A percentile compares a stretch with the other conserved stretches of the same genome.
Evolutionary conservation across 2,113 vertebrate genomes (phyloP).

Genomic region (Oriolus oriolus): DNA sequence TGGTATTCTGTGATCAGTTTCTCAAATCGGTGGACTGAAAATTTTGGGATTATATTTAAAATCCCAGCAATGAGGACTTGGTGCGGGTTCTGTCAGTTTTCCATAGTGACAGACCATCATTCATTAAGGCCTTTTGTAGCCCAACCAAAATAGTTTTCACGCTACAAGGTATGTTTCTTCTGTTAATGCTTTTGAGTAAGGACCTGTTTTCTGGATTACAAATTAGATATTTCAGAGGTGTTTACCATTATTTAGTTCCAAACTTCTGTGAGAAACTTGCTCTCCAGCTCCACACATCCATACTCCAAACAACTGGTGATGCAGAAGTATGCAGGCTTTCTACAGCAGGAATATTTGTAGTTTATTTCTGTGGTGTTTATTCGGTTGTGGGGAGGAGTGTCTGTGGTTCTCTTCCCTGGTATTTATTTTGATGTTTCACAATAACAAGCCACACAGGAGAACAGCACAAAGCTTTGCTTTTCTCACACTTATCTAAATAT

Average conservation of each 20-base stretch:
- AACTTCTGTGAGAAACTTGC: background rate
- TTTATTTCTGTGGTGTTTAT: background rate
- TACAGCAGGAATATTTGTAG: background rate
- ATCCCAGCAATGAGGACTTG: background rate
- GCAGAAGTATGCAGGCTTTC: background rate
- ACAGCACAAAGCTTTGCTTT: background rate
- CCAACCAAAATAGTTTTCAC: background rate
- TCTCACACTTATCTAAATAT: background rate
- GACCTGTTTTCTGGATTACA: background rate
- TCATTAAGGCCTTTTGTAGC: background rate
- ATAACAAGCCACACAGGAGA: background rate
- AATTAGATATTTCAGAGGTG: background rate
- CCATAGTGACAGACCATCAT: rapidly evolving
- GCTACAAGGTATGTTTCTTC: background rate
- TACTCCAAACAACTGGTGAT: background rate
- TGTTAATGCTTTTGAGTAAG: background rate
- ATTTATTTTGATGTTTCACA: background rate
- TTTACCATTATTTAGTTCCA: background rate
- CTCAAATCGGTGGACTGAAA: background rate
- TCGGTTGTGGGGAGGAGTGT: background rate
- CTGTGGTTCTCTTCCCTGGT: background rate
- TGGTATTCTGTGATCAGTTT: background rate
- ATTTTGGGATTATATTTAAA: background rate
- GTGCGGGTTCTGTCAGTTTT: background rate
- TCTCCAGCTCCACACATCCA: background rate